phyloP scores from a whole-genome alignment of 2,113 vertebrate species.

The Pachycephala philippinensis region DNA sequence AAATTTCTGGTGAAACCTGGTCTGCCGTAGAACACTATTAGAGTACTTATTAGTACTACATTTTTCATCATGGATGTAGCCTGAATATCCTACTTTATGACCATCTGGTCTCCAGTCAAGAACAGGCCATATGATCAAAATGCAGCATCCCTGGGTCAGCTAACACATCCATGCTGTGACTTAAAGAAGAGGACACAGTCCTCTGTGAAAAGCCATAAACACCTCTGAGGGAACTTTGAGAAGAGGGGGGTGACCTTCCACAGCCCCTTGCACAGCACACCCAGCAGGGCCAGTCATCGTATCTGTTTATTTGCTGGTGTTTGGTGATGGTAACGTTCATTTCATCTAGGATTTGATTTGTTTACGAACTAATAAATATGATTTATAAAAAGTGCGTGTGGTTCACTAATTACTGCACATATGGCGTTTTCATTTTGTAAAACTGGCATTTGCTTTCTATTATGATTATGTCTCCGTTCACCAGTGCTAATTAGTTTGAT shows the following conservation, averaged over 20 bases:
- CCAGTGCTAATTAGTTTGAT: constrained; percentile 82
- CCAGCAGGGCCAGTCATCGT: neutral
- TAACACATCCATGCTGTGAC: neutral
- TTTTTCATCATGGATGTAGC: constrained; percentile 51
- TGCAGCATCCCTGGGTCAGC: constrained; percentile 9
- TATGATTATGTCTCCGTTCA: constrained; percentile 78
- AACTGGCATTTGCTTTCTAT: constrained; percentile 84
- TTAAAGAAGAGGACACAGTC: neutral
- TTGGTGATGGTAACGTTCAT: constrained; percentile 69
- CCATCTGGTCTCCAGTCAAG: constrained; percentile 60
- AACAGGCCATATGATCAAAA: constrained; percentile 18
- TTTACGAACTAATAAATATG: constrained; percentile 84
- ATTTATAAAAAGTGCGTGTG: constrained; percentile 79
- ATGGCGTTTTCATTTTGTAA: constrained; percentile 79
- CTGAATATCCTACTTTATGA: constrained; percentile 57
- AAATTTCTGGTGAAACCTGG: constrained; percentile 31
- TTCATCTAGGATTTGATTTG: constrained; percentile 80
- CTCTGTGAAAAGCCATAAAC: neutral
- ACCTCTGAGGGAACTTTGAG: neutral
- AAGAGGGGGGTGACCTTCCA: neutral
- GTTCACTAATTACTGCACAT: constrained; percentile 83
- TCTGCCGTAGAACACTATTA: neutral
- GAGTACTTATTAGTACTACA: neutral
- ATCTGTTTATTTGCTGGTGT: constrained; percentile 20
- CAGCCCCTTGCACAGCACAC: neutral